These are phyloP conservation scores for Sebastes paucispinis DNA, from an alignment of 2,797 vertebrate genomes.

Conservation along the genomic window DNA sequence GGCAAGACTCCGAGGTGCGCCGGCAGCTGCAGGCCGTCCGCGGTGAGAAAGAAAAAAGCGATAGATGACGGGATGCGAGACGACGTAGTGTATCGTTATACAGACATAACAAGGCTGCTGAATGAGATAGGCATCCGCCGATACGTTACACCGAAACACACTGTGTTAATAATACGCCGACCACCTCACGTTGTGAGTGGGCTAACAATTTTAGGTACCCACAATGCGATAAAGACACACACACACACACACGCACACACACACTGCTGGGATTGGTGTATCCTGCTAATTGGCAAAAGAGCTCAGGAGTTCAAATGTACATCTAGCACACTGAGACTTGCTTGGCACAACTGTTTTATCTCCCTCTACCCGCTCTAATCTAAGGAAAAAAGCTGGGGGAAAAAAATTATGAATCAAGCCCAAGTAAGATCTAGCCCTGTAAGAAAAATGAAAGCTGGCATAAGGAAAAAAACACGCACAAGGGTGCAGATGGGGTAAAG, in stretches of 20 bases:
- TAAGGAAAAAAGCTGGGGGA: background rate
- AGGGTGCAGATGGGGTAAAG: background rate
- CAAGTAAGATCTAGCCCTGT: conserved; percentile 10
- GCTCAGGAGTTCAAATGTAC: conserved; percentile 49
- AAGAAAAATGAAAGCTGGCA: conserved; percentile 31
- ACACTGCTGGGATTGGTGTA: background rate
- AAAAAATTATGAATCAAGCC: conserved; percentile 10
- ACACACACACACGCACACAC: conserved; percentile 4
- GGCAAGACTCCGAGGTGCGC: too few relatives aligned
- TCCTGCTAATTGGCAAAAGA: conserved; percentile 50
- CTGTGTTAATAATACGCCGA: too few relatives aligned
- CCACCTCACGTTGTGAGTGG: too few relatives aligned
- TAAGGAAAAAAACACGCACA: background rate
- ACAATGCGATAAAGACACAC: background rate
- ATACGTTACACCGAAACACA: too few relatives aligned
- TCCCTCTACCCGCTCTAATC: conserved; percentile 11
- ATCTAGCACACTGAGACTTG: conserved; percentile 30
- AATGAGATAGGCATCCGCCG: too few relatives aligned
- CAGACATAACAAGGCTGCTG: too few relatives aligned
- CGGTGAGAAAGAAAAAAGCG: too few relatives aligned
- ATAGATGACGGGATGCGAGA: too few relatives aligned
- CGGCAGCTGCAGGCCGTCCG: too few relatives aligned
- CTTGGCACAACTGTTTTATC: conserved; percentile 20
- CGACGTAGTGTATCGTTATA: too few relatives aligned
- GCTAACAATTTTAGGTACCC: too few relatives aligned